Percentiles rank a stretch among this genome's conserved stretches.
Evolutionary conservation across 2,797 vertebrate species (phyloP).

Genomic region (Sebastes iracundus): DNA sequence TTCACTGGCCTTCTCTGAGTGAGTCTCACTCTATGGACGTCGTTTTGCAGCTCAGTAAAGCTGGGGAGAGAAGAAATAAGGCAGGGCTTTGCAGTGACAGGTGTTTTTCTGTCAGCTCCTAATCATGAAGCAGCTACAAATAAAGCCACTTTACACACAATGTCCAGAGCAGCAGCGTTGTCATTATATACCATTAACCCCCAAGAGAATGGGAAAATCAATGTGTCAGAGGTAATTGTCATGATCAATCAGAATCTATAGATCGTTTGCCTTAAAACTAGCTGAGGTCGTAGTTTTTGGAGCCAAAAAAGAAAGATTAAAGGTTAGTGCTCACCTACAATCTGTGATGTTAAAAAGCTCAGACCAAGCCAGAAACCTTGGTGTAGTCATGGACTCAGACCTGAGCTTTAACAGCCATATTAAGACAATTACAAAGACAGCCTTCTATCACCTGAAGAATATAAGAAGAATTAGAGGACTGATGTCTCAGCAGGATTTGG

Average conservation of each 20-base stretch:
- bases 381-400: too few species aligned
- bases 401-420: too few species aligned
- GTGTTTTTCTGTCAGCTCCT: slow-evolving; percentile 32
- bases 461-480: too few species aligned
- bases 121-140: slow-evolving; percentile 53
- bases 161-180: not conserved
- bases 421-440: too few species aligned
- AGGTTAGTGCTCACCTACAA: too few species aligned
- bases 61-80: not conserved
- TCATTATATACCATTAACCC: slow-evolving; percentile 21
- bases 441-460: too few species aligned
- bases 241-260: not conserved
- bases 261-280: not conserved
- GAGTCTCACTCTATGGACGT: not conserved
- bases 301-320: too few species aligned
- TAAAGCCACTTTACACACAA: slow-evolving; percentile 21
- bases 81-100: slow-evolving; percentile 15
- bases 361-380: too few species aligned
- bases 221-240: slow-evolving; percentile 6
- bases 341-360: too few species aligned
- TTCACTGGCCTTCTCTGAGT: not conserved
- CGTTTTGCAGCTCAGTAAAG: not conserved
- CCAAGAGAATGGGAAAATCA: not conserved
- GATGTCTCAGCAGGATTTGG: too few species aligned
- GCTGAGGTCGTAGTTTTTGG: too few species aligned